Base-by-base conservation (phyloP, 2,113 vertebrate species). In the Cercocebus atys region DNA sequence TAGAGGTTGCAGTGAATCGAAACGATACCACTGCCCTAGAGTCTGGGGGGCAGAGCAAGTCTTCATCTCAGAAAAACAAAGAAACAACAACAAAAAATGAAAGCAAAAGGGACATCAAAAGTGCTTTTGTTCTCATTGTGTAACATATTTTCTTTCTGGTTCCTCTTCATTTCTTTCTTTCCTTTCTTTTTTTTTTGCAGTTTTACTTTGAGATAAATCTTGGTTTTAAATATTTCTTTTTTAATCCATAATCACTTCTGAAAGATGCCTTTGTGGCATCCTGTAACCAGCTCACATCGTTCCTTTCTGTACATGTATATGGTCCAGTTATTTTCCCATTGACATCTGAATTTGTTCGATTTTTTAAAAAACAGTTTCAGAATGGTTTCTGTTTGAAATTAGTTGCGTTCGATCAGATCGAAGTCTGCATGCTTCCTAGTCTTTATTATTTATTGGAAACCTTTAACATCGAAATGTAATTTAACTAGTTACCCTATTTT, bases 1-100 rank as follows among this genome's bases (percentile, higher is more conserved):
- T 5, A 61, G 25, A 61, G 10, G 59, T 61, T 61, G 4, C 59
- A 12, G 59, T 12, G 59, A 61, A 27, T 11, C 4, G 27, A 27
- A 61, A 4, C 11, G 25, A 11, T 27, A 11, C 59, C 10, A 61
- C 59, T 61, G 25, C 59, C 27, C 66, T 70, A 3, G 16, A 70
- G 16, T 7, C 7, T 8, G 2, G 35, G 6, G 32, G 66, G 66
- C 30, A 16, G 66, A 18, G 6, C 14, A 1, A 2, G 10, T 6
- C 16, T n/a, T 55, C 52, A 8, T 35, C 32, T n/a, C 66, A 17
- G 17, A 55, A 55, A 55, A 55, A 55, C 52, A 55, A 55, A 52
- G 52, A 17, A 35, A 35, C 66, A 30, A 32, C 27, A 32, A 27
- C 66, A 55, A n/a, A n/a, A 32, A 17, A 18, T 18, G 35, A 68